These are phyloP conservation scores for Agrilus mali DNA, from an alignment of 2,888 invertebrate genomes.

Conservation along the genomic window DNA sequence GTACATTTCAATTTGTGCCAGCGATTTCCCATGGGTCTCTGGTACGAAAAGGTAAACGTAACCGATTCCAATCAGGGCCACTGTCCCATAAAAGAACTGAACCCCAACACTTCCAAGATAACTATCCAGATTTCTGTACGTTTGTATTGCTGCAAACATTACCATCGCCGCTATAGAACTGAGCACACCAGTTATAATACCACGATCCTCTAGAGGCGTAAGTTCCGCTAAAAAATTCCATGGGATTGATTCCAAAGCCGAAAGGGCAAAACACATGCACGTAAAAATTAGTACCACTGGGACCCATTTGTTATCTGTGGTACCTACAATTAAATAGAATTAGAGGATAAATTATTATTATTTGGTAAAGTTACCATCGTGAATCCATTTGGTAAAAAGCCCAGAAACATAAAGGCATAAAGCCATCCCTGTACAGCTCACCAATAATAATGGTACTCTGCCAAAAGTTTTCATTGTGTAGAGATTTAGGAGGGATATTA, in stretches of 20 bases:
- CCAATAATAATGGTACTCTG: constrained; percentile 39
- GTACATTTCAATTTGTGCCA: constrained; percentile 37
- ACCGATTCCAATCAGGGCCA: constrained; percentile 31
- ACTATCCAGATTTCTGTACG: constrained; percentile 30
- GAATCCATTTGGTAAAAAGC: constrained; percentile 38
- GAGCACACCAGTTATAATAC: constrained; percentile 44
- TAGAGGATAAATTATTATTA: too few relatives aligned
- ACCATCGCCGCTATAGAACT: constrained; percentile 43
- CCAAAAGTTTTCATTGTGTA: constrained; percentile 34
- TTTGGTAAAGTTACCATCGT: constrained; percentile 27
- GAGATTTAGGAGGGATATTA: too few relatives aligned
- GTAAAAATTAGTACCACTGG: constrained; percentile 40
- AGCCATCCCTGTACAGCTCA: constrained; percentile 42
- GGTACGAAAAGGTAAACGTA: constrained; percentile 35
- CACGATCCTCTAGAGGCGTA: constrained; percentile 46
- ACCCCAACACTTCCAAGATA: constrained; percentile 37
- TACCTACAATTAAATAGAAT: constrained; percentile 17
- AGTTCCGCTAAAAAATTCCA: constrained; percentile 54
- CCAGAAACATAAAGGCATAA: constrained; percentile 44
- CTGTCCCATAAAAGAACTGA: constrained; percentile 42
- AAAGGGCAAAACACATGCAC: constrained; percentile 46
- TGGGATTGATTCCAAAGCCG: constrained; percentile 46
- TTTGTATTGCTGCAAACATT: constrained; percentile 45
- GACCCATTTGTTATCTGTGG: constrained; percentile 29
- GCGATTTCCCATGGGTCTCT: constrained; percentile 36